Conservation (phyloP, 1,140 invertebrate species). For the Homalodisca vitripennis region DNA sequence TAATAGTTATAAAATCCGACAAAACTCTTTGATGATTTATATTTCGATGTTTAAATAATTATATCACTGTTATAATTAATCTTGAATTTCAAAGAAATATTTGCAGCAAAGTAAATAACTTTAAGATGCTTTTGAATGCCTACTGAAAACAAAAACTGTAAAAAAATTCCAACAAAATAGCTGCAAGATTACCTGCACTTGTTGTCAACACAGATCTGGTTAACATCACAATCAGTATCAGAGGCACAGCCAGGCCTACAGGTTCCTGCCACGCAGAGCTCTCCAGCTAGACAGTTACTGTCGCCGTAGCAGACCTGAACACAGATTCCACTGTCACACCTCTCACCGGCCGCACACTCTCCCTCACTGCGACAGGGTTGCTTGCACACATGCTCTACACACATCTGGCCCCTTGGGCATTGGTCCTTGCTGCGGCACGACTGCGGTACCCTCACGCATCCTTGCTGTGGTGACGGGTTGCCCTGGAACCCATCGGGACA, state of each 20-base stretch:
- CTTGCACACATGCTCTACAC: slow-evolving; percentile 70
- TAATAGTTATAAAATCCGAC: too few relatives aligned
- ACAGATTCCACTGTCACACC: slow-evolving; percentile 75
- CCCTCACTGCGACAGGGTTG: slow-evolving; percentile 67
- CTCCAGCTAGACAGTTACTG: slow-evolving; percentile 83
- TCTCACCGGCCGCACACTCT: slow-evolving; percentile 78
- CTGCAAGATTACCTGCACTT: slow-evolving; percentile 64
- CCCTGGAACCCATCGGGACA: slow-evolving; percentile 83
- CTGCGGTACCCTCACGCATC: slow-evolving; percentile 74
- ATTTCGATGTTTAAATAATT: too few relatives aligned
- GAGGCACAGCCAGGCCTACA: slow-evolving; percentile 80
- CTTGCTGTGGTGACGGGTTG: slow-evolving; percentile 84
- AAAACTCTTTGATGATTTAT: too few relatives aligned
- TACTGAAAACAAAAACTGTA: neutral
- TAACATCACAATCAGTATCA: slow-evolving; percentile 74
- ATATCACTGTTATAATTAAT: too few relatives aligned
- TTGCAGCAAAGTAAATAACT: neutral
- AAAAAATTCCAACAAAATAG: neutral
- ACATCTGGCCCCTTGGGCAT: slow-evolving; percentile 71
- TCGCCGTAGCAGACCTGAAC: slow-evolving; percentile 85
- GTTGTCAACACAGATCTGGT: slow-evolving; percentile 75
- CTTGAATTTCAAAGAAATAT: too few relatives aligned
- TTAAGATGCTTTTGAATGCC: too few relatives aligned
- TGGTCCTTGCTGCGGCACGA: slow-evolving; percentile 60
- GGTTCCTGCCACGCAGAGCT: slow-evolving; percentile 80